phyloP scores from a whole-genome alignment of 2,888 invertebrate genomes.

The Nowickia ferox region DNA sequence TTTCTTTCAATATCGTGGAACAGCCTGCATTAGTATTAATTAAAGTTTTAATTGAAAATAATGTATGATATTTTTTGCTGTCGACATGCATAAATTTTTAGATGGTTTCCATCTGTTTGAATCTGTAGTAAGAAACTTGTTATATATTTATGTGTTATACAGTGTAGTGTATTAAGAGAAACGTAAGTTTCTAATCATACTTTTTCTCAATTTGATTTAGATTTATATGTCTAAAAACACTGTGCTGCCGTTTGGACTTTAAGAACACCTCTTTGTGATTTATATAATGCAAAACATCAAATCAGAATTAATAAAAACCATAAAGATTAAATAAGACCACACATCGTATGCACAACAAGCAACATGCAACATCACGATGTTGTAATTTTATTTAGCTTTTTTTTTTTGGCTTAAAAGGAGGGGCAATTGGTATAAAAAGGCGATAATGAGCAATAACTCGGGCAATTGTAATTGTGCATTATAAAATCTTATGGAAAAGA shows the following conservation, averaged over 20 bases:
- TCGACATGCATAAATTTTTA: no score
- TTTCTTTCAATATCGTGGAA: no score
- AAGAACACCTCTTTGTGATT: slow-evolving; percentile 4
- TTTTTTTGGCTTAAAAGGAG: slow-evolving; percentile 21
- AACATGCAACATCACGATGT: slow-evolving; percentile 21
- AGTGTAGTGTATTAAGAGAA: neutral
- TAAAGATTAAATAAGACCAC: slow-evolving; percentile 54
- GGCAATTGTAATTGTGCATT: slow-evolving; percentile 3
- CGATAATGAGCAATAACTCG: slow-evolving; percentile 46
- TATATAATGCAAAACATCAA: slow-evolving; percentile 41
- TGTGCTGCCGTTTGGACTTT: neutral
- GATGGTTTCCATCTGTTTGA: neutral
- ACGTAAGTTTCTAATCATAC: neutral
- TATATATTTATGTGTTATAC: neutral
- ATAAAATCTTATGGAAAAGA: slow-evolving; percentile 20
- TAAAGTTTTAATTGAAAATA: no score
- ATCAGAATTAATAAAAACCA: slow-evolving; percentile 18
- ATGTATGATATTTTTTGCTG: no score
- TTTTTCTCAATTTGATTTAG: neutral
- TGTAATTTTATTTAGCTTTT: neutral
- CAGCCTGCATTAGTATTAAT: no score
- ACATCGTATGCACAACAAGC: slow-evolving; percentile 23
- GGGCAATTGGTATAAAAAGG: slow-evolving; percentile 14
- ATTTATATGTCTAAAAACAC: neutral
- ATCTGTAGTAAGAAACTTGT: neutral